Evolutionary conservation across 2,113 vertebrate genomes (phyloP).

Genomic region (Bagarius yarrelli): DNA sequence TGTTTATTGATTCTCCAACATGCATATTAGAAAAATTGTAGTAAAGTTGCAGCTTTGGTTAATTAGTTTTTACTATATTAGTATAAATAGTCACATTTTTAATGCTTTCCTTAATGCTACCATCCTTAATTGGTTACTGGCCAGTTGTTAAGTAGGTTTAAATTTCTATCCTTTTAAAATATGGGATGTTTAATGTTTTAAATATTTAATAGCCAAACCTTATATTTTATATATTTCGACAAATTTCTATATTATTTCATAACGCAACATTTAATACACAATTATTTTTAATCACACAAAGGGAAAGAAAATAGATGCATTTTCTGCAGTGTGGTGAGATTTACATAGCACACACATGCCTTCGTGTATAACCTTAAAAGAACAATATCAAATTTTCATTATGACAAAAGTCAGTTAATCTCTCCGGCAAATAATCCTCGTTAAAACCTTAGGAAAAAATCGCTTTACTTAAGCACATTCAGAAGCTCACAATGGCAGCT

Average conservation of each 20-base stretch:
- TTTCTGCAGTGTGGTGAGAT: constrained; percentile 17
- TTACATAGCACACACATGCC: constrained; percentile 30
- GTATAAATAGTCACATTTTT: background rate
- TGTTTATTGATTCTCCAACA: background rate
- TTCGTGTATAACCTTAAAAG: constrained; percentile 38
- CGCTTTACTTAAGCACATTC: constrained; percentile 20
- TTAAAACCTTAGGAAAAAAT: constrained; percentile 2
- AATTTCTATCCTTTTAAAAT: background rate
- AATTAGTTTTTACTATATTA: background rate
- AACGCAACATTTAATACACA: background rate
- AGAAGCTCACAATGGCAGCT: constrained; percentile 25
- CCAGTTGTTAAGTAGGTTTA: background rate
- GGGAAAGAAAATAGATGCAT: background rate
- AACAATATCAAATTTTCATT: constrained; percentile 42
- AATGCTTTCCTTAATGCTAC: background rate
- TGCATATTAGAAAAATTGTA: background rate
- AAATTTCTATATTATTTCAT: no score
- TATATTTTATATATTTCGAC: no score
- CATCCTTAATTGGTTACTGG: background rate
- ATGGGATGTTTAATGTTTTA: background rate
- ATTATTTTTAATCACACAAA: constrained; percentile 8
- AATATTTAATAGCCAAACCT: background rate
- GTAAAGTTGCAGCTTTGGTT: background rate
- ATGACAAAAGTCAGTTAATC: constrained; percentile 39
- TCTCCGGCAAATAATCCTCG: constrained; percentile 33